Conservation (phyloP, 1,140 invertebrate species). For the Drosophila orena region DNA sequence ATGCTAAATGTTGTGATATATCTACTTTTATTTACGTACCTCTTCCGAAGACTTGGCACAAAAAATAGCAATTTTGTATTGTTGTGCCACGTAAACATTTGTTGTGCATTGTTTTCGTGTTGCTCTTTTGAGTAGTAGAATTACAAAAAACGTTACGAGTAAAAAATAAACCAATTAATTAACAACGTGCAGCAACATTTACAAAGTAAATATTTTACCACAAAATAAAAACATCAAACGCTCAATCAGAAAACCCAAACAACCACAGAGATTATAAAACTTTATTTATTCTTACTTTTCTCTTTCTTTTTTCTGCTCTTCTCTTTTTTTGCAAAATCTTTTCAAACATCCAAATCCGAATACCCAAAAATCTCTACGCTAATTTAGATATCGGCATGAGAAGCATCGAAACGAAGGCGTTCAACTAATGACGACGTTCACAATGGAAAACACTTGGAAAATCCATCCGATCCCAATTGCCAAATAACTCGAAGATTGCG, state of each 20-base stretch:
- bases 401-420: slow-evolving; percentile 49
- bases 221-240: slow-evolving; percentile 5
- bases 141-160: slow-evolving; percentile 22
- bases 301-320: slow-evolving; percentile 78
- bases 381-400: slow-evolving; percentile 55
- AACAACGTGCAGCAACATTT: slow-evolving; percentile 58
- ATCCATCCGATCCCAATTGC: slow-evolving; percentile 6
- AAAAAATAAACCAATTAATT: slow-evolving; percentile 44
- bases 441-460: slow-evolving; percentile 42
- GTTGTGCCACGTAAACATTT: slow-evolving; percentile 67
- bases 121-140: slow-evolving; percentile 60
- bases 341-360: slow-evolving; percentile 20
- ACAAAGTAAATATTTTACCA: slow-evolving; percentile 35
- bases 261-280: slow-evolving; percentile 77
- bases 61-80: slow-evolving; percentile 41
- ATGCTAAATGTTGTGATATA: slow-evolving; percentile 63
- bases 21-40: slow-evolving; percentile 34
- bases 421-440: slow-evolving; percentile 53
- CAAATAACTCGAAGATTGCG: slow-evolving; percentile 10
- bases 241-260: slow-evolving; percentile 42
- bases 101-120: slow-evolving; percentile 60
- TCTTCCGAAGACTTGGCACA: slow-evolving; percentile 7
- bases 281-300: slow-evolving; percentile 81
- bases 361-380: slow-evolving; percentile 29
- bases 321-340: slow-evolving; percentile 65